These are phyloP conservation scores for Gobius niger DNA, from an alignment of 2,113 vertebrate species.

Conservation along the genomic window DNA sequence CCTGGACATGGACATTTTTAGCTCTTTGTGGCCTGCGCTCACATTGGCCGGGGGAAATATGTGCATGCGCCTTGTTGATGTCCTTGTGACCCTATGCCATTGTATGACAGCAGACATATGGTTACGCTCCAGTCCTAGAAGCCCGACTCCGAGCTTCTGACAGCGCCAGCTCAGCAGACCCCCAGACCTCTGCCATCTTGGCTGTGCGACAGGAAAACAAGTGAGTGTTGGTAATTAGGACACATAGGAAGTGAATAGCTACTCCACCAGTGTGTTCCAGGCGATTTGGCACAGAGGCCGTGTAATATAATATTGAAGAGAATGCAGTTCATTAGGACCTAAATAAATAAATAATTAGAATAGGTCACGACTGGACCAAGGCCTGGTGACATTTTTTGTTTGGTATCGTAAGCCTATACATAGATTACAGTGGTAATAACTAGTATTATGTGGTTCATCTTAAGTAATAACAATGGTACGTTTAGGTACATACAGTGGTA, in stretches of 20 bases:
- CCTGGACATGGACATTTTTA: not conserved
- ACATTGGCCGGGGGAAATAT: not conserved
- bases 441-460: too few relatives aligned
- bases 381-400: too few relatives aligned
- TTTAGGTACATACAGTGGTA: too few relatives aligned
- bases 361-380: too few relatives aligned
- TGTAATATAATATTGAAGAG: constrained; percentile 9
- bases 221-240: constrained; percentile 57
- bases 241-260: constrained; percentile 30
- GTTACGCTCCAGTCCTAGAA: constrained; percentile 42
- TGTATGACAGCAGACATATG: constrained; percentile 57
- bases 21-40: not conserved
- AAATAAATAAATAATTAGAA: too few relatives aligned
- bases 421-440: too few relatives aligned
- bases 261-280: constrained; percentile 24
- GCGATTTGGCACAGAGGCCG: constrained; percentile 22
- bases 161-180: constrained; percentile 41
- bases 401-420: too few relatives aligned
- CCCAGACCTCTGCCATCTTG: constrained; percentile 54
- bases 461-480: too few relatives aligned
- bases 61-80: constrained; percentile 11
- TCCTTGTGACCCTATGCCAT: constrained; percentile 49
- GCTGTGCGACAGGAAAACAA: constrained; percentile 48
- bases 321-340: not conserved
- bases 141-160: constrained; percentile 29